These are phyloP conservation scores for Spongilla lacustris DNA, from an alignment of 37 sponge, comb jelly and placozoan species.

Conservation along the genomic window DNA sequence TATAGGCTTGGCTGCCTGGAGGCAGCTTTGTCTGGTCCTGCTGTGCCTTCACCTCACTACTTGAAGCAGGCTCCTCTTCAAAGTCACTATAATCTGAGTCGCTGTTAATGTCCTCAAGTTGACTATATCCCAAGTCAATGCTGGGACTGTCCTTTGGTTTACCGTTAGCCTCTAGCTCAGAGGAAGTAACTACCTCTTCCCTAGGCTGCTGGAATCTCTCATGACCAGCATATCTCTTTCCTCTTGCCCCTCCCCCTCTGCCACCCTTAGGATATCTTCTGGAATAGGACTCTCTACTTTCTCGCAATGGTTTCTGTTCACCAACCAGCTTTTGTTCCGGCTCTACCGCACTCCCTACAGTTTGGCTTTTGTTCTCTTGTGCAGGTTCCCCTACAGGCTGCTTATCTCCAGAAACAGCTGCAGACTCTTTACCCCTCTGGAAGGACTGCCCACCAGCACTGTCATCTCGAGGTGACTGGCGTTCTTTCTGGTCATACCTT, in stretches of 20 bases:
- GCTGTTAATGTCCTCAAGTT: conserved; percentile 53
- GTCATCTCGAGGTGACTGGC: neutral
- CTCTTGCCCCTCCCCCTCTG: neutral
- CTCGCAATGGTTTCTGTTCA: neutral
- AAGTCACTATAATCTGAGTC: conserved; percentile 27
- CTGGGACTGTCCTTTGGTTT: neutral
- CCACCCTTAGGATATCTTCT: neutral
- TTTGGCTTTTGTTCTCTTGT: neutral
- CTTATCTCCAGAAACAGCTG: neutral
- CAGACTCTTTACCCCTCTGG: neutral
- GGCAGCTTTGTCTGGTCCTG: neutral
- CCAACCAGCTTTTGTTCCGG: neutral
- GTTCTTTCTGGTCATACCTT: neutral
- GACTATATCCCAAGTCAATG: conserved; percentile 15
- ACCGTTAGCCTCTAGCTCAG: neutral
- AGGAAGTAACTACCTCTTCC: neutral
- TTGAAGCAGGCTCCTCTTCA: conserved; percentile 19
- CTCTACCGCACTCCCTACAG: neutral
- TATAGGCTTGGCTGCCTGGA: neutral
- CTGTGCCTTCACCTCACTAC: neutral
- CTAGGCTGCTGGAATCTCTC: neutral
- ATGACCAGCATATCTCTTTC: neutral
- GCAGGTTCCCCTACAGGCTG: neutral
- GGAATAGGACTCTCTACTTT: neutral
- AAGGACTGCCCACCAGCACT: neutral